Evolutionary conservation across 2,888 invertebrate genomes (phyloP).

Genomic region (Pycnomerus fuliginosus): DNA sequence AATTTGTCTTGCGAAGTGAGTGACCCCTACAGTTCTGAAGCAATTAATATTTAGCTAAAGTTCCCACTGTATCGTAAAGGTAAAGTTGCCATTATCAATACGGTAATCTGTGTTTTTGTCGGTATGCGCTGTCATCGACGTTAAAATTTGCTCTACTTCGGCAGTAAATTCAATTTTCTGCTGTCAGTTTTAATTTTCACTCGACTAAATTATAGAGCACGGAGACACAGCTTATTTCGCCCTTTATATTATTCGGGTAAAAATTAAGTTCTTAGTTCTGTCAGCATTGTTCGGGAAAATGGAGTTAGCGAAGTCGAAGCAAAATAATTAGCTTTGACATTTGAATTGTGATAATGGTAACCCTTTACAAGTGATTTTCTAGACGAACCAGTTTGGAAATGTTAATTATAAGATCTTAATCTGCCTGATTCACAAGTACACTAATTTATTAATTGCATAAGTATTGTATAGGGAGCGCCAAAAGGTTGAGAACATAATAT

Average conservation of each 20-base stretch:
- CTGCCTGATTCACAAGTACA: too few species aligned
- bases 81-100: too few species aligned
- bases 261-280: conserved; percentile 23
- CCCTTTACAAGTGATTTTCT: conserved; percentile 30
- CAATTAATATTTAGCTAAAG: too few species aligned
- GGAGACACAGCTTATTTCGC: conserved; percentile 14
- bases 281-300: conserved; percentile 20
- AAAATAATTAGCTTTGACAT: conserved; percentile 34
- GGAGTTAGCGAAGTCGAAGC: conserved; percentile 24
- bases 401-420: conserved; percentile 29
- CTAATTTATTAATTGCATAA: too few species aligned
- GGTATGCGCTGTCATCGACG: too few species aligned
- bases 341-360: conserved; percentile 32
- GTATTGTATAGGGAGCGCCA: too few species aligned
- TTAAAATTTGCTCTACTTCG: too few species aligned
- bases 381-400: conserved; percentile 31
- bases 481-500: too few species aligned
- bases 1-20: too few species aligned
- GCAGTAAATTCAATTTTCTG: conserved; percentile 9
- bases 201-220: conserved; percentile 13
- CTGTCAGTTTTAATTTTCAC: conserved; percentile 17
- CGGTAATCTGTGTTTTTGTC: too few species aligned
- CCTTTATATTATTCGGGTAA: conserved; percentile 14
- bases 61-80: too few species aligned
- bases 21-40: too few species aligned